A percentile compares a stretch with the other conserved stretches of the same genome.
Evolutionary conservation across 1,140 invertebrate genomes (phyloP).

Genomic region (Frieseomelitta varia): DNA sequence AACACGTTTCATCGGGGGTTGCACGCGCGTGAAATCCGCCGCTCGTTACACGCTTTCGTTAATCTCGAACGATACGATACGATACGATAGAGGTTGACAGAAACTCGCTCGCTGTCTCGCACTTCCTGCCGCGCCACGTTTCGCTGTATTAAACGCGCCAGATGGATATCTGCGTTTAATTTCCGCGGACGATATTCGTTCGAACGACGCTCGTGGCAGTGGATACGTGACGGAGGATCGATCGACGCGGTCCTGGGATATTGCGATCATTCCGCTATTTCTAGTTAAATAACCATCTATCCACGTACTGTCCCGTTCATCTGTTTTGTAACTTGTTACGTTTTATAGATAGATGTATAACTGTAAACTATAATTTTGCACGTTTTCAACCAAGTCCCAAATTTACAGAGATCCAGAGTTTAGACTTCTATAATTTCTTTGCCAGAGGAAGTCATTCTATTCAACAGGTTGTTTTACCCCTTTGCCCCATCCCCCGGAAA

Average conservation of each 20-base stretch:
- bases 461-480: too few relatives aligned
- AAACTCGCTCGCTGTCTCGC: neutral
- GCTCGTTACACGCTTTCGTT: conserved; percentile 71
- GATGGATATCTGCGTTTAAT: conserved; percentile 49
- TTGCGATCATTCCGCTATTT: neutral
- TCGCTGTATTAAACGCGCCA: conserved; percentile 32
- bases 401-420: too few relatives aligned
- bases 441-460: too few relatives aligned
- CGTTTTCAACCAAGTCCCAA: too few relatives aligned
- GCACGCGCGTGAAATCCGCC: conserved; percentile 74
- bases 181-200: conserved; percentile 25
- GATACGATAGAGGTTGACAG: conserved; percentile 44
- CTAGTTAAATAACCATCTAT: neutral
- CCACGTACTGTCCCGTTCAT: neutral
- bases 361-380: too few relatives aligned
- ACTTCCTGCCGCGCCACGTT: neutral
- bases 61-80: conserved; percentile 55
- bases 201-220: neutral
- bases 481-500: too few relatives aligned
- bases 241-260: neutral
- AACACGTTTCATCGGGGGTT: conserved; percentile 55
- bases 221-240: neutral
- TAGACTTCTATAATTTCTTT: too few relatives aligned
- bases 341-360: too few relatives aligned
- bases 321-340: too few relatives aligned